These are phyloP conservation scores for Botia almorhae DNA, from an alignment of 2,797 vertebrate species.

Conservation along the genomic window DNA sequence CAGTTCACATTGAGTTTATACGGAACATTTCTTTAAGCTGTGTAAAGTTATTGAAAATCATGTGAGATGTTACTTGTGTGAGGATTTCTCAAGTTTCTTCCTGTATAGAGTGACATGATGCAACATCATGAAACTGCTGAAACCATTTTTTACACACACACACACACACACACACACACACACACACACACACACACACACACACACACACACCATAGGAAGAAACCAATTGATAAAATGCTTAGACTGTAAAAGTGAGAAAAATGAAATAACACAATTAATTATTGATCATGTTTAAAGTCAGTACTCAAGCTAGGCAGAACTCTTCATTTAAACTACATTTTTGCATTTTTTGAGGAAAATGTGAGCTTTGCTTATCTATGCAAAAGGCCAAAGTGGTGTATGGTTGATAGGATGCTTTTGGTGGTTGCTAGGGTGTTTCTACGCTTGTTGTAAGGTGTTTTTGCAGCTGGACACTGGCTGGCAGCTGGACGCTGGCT, in stretches of 20 bases:
- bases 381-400: no score
- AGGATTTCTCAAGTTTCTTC: slow-evolving; percentile 28
- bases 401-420: no score
- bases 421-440: no score
- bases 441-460: no score
- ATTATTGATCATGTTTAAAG: slow-evolving; percentile 36
- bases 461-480: no score
- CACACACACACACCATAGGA: slow-evolving; percentile 19
- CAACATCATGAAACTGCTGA: slow-evolving; percentile 50
- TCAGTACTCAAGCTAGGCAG: neutral
- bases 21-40: slow-evolving; percentile 9
- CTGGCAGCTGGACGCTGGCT: no score
- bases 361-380: neutral
- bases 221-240: slow-evolving; percentile 36
- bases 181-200: no score
- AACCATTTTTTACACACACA: slow-evolving; percentile 19
- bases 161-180: neutral
- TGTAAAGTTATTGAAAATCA: slow-evolving; percentile 17
- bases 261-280: slow-evolving; percentile 30
- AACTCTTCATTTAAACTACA: neutral
- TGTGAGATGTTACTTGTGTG: slow-evolving; percentile 33
- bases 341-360: neutral
- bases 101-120: slow-evolving; percentile 45
- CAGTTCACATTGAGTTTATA: slow-evolving; percentile 26
- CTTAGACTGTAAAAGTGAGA: slow-evolving; percentile 20